A percentile compares a stretch with the other conserved stretches of the same genome.
phyloP scores from a whole-genome alignment of 1,140 invertebrate genomes.

The Cepaea nemoralis region DNA sequence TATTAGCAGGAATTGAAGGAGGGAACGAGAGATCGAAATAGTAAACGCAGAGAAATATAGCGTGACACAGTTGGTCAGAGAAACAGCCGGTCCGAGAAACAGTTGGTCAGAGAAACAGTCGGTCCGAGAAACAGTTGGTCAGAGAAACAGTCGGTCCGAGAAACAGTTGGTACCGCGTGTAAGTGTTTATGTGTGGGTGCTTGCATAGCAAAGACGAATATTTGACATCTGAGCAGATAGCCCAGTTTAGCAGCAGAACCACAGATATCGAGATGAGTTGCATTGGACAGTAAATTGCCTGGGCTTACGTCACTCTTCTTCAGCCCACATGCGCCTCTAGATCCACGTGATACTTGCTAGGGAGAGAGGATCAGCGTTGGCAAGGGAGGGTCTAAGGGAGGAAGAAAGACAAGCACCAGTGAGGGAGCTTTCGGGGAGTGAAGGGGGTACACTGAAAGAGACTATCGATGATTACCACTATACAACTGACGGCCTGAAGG shows the following conservation, averaged over 20 bases:
- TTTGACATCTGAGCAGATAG: slow-evolving; percentile 7
- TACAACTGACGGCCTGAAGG: background rate
- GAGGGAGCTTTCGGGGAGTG: background rate
- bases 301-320: slow-evolving; percentile 5
- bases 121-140: too few species aligned
- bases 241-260: background rate
- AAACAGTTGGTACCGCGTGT: too few species aligned
- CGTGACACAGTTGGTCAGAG: too few species aligned
- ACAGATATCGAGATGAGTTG: slow-evolving; percentile 7
- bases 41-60: too few species aligned
- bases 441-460: background rate
- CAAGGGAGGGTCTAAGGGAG: background rate
- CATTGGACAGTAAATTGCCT: slow-evolving; percentile 14
- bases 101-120: too few species aligned
- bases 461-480: background rate
- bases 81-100: too few species aligned
- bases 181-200: background rate
- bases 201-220: too few species aligned
- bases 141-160: too few species aligned
- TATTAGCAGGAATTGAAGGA: background rate
- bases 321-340: background rate
- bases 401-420: background rate
- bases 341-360: background rate
- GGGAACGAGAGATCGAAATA: background rate
- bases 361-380: background rate